phyloP scores from a whole-genome alignment of 2,797 vertebrate species.

The Eremophila alpestris region DNA sequence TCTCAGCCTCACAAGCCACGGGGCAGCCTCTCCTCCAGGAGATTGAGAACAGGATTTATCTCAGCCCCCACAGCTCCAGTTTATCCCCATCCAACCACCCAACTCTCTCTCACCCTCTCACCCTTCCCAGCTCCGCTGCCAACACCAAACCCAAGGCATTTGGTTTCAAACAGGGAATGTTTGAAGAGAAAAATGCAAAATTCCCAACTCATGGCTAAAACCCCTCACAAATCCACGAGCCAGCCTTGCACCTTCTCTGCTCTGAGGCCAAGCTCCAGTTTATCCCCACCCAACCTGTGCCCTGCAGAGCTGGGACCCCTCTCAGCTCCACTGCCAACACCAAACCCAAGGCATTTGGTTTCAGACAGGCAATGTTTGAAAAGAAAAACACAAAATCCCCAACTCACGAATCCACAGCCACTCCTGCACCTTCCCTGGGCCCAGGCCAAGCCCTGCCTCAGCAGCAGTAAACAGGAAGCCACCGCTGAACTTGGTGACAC shows the following conservation, averaged over 20 bases:
- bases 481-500: not conserved
- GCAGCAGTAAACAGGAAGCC: slow-evolving; percentile 54
- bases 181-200: not conserved
- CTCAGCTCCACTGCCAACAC: not conserved
- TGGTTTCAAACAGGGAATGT: rapidly evolving
- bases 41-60: not conserved
- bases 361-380: rapidly evolving
- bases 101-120: not conserved
- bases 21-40: not conserved
- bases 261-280: not conserved
- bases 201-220: not conserved
- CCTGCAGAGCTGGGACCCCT: not conserved
- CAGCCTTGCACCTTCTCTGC: not conserved
- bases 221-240: not conserved
- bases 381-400: not conserved
- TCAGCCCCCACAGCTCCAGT: not conserved
- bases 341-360: not conserved
- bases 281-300: not conserved
- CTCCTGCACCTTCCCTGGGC: not conserved
- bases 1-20: not conserved
- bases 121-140: not conserved
- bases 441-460: not conserved
- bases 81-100: not conserved
- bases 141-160: not conserved
- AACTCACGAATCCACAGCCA: not conserved